Percentiles rank a stretch among this genome's conserved stretches.
Conservation (phyloP, 2,113 vertebrate species). For the Macquaria australasica region DNA sequence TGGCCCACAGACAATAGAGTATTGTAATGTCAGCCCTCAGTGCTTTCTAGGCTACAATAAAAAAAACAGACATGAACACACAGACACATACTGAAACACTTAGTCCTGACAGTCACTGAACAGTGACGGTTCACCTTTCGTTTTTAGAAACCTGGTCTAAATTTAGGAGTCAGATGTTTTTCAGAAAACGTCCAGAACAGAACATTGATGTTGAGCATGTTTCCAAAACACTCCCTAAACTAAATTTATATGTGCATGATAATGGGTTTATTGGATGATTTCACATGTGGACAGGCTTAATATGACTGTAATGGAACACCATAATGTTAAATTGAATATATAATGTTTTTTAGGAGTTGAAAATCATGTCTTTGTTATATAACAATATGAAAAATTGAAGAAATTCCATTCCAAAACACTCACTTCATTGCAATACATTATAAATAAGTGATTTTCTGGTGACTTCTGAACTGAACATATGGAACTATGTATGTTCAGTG, state of each 20-base stretch:
- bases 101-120: slow-evolving; percentile 1
- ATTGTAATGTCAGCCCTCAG: slow-evolving; percentile 61
- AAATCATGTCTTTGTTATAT: too few species aligned
- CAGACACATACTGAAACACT: slow-evolving; percentile 36
- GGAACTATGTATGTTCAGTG: too few species aligned
- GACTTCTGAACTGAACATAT: too few species aligned
- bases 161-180: slow-evolving; percentile 42
- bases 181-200: neutral
- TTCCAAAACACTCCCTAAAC: neutral
- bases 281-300: neutral
- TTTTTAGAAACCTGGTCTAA: slow-evolving; percentile 48
- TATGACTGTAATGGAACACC: neutral
- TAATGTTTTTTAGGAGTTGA: too few species aligned
- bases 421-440: too few species aligned
- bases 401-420: too few species aligned
- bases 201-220: neutral
- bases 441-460: too few species aligned
- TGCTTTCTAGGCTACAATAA: slow-evolving; percentile 57
- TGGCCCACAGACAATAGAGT: slow-evolving; percentile 72
- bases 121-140: slow-evolving; percentile 21
- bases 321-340: neutral
- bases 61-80: slow-evolving; percentile 26
- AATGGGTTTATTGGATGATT: too few species aligned
- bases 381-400: too few species aligned
- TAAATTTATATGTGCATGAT: too few species aligned